Evolutionary conservation across 2,113 vertebrate genomes (phyloP).

Genomic region (Calidris pygmaea): DNA sequence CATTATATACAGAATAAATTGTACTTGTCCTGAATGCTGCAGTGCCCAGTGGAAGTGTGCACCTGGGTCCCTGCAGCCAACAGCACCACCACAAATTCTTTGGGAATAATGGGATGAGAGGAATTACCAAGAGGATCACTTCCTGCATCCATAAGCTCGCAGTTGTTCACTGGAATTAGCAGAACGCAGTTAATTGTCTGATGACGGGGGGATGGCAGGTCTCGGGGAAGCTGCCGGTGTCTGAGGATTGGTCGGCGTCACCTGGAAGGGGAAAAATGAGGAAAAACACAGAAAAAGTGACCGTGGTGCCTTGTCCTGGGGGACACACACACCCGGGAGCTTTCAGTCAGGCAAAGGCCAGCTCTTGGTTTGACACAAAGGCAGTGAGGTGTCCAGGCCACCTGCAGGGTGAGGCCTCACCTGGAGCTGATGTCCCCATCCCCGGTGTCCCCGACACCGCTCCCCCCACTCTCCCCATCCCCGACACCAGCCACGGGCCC

Average conservation of each 20-base stretch:
- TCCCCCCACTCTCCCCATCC: neutral
- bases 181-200: neutral
- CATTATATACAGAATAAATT: neutral
- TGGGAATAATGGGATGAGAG: neutral
- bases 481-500: neutral
- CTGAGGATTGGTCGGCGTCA: neutral
- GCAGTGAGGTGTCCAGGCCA: too few species aligned
- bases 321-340: too few species aligned
- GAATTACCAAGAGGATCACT: neutral
- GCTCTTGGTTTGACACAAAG: too few species aligned
- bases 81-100: neutral
- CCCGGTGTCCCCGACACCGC: neutral
- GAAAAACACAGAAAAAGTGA: neutral
- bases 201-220: neutral
- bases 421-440: neutral
- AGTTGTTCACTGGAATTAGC: neutral
- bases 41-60: neutral
- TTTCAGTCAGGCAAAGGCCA: too few species aligned
- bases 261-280: neutral
- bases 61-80: neutral
- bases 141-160: neutral
- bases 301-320: neutral
- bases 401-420: accelerated
- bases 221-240: neutral
- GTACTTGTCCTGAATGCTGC: neutral